Conservation (phyloP, 1,140 invertebrate genomes). For the Coboldia fuscipes region DNA sequence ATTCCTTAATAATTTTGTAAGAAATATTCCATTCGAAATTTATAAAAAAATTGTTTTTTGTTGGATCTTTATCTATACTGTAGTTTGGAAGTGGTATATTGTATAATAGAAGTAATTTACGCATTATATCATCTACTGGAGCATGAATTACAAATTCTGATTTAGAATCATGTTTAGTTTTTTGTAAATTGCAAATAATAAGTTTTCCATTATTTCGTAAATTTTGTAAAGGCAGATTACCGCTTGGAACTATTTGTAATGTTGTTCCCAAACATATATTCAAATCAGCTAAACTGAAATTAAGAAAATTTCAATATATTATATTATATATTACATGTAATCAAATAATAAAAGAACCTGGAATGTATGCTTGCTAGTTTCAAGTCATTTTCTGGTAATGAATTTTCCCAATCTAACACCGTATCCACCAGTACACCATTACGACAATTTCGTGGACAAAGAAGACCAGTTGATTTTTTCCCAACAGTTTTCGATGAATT, state of each 20-base stretch:
- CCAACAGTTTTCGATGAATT: conserved; percentile 45
- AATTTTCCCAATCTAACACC: conserved; percentile 96
- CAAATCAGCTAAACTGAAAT: conserved; percentile 62
- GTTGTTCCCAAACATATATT: conserved; percentile 90
- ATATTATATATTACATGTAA: neutral
- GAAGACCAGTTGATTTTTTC: conserved; percentile 54
- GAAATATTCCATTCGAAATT: no score
- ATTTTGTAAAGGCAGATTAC: conserved; percentile 73
- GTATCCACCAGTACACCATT: conserved; percentile 70
- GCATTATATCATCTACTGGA: no score
- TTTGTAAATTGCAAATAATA: conserved; percentile 91
- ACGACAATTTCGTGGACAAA: conserved; percentile 44
- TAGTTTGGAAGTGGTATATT: no score
- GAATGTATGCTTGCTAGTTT: conserved; percentile 71
- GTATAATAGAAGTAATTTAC: no score
- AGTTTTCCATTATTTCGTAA: conserved; percentile 76
- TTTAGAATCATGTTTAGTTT: no score
- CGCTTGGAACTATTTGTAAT: conserved; percentile 92
- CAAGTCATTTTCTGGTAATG: conserved; percentile 77
- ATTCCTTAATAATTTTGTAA: no score
- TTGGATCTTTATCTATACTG: no score
- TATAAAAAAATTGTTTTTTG: no score
- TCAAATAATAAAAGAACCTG: conserved; percentile 30
- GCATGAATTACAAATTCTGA: no score
- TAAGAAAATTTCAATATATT: conserved; percentile 5